phyloP scores from a whole-genome alignment of 2,797 vertebrate species.

The Avahi laniger region DNA sequence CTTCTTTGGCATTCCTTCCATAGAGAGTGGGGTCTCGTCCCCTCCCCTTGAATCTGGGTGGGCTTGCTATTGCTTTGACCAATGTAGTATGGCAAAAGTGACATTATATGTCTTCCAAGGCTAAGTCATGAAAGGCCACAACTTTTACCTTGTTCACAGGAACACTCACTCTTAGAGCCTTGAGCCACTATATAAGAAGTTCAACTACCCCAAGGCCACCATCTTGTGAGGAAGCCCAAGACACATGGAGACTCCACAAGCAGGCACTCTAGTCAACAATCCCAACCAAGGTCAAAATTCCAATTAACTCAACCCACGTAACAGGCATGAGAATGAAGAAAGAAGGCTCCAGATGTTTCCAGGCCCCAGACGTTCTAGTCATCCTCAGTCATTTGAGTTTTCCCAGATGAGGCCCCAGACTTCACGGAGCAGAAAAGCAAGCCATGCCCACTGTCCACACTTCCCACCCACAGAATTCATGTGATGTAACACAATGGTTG shows the following conservation, averaged over 20 bases:
- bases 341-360: background rate
- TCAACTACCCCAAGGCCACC: background rate
- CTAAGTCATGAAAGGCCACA: background rate
- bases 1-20: background rate
- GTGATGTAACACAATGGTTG: background rate
- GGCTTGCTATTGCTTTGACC: background rate
- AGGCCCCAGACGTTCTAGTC: background rate
- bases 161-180: background rate
- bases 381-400: background rate
- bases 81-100: background rate
- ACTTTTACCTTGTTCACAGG: background rate
- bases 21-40: background rate
- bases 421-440: background rate
- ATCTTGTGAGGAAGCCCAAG: background rate
- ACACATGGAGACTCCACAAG: background rate
- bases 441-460: no score
- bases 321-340: background rate
- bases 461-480: background rate
- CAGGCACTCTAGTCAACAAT: background rate
- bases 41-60: background rate
- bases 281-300: background rate
- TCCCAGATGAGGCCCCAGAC: background rate
- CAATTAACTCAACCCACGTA: background rate
- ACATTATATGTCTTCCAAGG: background rate
- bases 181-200: background rate